These are phyloP conservation scores for Diadema setosum DNA, from an alignment of 35 echinoderm and acorn worm genomes.

Conservation along the genomic window DNA sequence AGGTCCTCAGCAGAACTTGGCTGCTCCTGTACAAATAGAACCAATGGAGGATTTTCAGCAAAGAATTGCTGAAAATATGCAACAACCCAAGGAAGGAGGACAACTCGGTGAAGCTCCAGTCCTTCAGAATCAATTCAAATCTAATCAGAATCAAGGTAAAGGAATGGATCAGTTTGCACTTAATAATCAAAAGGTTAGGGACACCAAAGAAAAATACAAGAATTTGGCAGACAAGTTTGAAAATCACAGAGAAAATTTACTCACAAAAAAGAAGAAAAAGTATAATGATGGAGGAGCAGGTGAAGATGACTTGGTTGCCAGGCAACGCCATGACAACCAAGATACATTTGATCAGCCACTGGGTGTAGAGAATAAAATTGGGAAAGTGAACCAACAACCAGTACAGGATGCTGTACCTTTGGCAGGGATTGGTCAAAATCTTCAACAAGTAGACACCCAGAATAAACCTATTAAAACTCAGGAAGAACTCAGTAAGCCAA, in stretches of 20 bases:
- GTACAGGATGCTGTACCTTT: not conserved
- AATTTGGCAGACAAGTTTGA: not conserved
- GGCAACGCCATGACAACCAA: not conserved
- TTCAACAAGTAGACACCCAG: not conserved
- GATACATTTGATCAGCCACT: not conserved
- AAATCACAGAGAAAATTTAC: not conserved
- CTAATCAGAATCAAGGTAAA: not conserved
- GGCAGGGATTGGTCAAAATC: not conserved
- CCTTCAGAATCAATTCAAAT: too few species aligned
- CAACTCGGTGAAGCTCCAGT: too few species aligned
- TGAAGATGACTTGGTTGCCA: not conserved
- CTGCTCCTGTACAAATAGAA: too few species aligned
- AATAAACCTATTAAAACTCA: not conserved
- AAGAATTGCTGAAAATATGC: too few species aligned
- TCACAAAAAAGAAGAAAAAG: not conserved
- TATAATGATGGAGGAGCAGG: not conserved
- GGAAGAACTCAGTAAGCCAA: not conserved
- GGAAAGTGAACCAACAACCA: not conserved
- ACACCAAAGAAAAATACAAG: conserved; percentile 10
- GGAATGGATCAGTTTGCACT: not conserved
- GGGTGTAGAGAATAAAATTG: not conserved
- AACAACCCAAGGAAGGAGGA: too few species aligned
- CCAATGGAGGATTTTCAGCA: too few species aligned
- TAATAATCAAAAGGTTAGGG: not conserved
- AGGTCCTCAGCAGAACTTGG: too few species aligned